Conservation (phyloP, 2,888 invertebrate genomes). For the Stenchaetothrips biformis region DNA sequence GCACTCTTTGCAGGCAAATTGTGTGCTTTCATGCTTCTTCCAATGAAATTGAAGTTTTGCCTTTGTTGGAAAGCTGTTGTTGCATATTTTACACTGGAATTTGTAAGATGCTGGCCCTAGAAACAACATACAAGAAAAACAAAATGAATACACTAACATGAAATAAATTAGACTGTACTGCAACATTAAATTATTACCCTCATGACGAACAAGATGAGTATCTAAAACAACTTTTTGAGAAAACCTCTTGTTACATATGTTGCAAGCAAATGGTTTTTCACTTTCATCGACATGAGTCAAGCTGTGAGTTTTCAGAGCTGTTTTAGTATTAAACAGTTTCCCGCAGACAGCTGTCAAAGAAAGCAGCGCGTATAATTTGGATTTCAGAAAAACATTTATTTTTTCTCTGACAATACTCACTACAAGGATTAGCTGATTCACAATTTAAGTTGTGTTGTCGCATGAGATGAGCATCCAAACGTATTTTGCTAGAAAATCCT, state of each 20-base stretch:
- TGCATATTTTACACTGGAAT: constrained; percentile 35
- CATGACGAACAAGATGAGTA: constrained; percentile 48
- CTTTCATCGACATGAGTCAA: constrained; percentile 46
- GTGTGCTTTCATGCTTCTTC: constrained; percentile 37
- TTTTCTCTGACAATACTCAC: constrained; percentile 31
- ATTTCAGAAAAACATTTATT: not conserved
- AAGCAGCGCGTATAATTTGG: not conserved
- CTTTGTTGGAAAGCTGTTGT: constrained; percentile 36
- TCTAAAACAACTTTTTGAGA: constrained; percentile 47
- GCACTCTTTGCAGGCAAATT: constrained; percentile 36
- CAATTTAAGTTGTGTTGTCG: constrained; percentile 34
- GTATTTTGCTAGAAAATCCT: constrained; percentile 34
- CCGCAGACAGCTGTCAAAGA: constrained; percentile 34
- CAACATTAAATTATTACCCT: constrained; percentile 35
- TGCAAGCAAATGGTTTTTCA: constrained; percentile 45
- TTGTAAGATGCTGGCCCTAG: constrained; percentile 35
- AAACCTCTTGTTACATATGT: constrained; percentile 47
- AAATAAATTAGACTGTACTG: not conserved
- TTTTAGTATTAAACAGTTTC: constrained; percentile 35
- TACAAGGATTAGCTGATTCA: constrained; percentile 33
- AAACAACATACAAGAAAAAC: constrained; percentile 26
- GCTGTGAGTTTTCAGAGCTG: constrained; percentile 48
- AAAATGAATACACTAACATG: not conserved
- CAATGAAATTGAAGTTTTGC: constrained; percentile 38
- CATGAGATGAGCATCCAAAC: constrained; percentile 34